Conservation (phyloP, 2,113 vertebrate genomes). For the Rhabdomys dilectus region DNA sequence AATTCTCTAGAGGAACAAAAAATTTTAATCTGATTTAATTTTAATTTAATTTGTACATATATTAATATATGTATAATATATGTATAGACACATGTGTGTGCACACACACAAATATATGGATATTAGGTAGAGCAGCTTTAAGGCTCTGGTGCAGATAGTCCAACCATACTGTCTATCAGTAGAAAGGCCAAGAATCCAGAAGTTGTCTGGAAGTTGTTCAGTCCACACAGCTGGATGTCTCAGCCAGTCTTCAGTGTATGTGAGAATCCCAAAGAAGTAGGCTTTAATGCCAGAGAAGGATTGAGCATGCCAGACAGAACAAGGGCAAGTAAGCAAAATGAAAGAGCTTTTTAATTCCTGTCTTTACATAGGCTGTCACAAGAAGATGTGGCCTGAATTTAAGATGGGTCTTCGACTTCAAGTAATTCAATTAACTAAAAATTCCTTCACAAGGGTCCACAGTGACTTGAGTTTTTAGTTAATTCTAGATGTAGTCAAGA, state of each 20-base stretch:
- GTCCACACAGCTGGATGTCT: background rate
- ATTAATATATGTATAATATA: too few relatives aligned
- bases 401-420: background rate
- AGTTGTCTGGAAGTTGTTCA: background rate
- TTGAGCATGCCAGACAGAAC: background rate
- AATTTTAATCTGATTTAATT: too few relatives aligned
- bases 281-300: background rate
- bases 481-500: background rate
- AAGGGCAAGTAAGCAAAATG: background rate
- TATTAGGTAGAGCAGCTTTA: background rate
- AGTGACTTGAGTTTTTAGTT: background rate
- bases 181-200: background rate
- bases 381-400: background rate
- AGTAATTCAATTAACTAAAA: background rate
- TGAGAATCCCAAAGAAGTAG: background rate
- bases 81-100: too few relatives aligned
- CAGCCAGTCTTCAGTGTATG: background rate
- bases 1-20: too few relatives aligned
- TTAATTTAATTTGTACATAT: background rate
- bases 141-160: background rate
- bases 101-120: background rate
- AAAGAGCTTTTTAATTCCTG: background rate
- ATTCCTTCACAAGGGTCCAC: background rate
- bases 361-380: background rate
- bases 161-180: background rate